Evolutionary conservation across 2,888 invertebrate species (phyloP), one percentile per base, ranked within the genome.

Genomic region (Rapana venosa): DNA sequence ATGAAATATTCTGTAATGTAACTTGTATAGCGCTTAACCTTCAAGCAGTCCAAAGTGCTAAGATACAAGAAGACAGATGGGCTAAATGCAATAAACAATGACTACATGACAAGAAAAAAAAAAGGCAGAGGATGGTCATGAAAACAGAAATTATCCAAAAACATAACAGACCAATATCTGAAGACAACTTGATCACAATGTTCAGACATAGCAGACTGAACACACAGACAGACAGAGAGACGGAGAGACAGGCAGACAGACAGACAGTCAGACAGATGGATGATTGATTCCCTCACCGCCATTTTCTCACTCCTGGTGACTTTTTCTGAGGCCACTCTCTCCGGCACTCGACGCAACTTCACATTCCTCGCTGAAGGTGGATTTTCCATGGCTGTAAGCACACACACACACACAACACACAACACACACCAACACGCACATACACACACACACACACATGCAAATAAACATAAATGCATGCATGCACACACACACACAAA

Each of bases 341-440:
- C 90, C 0, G 91, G 91, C 70, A 90, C 90, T 87, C 92, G 58
- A 61, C 90, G 93, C 47, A 95, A 88, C 88, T 91, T 92, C n/a
- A 95, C 91, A 8, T 86, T 86, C 85, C 94, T 92, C 5, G 94
- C 94, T 47, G 94, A 93, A 61, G 93, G 90, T n/a, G 94, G 94
- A 83, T 93, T 92, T 61, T 95, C 95, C 83, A 92, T 90, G 26
- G 94, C 95, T 95, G 90, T 35, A 90, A 91, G 66, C 30, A 74
- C 36, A n/a, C 66, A 32, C 36, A 35, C 32, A 74, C 87, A 35
- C 32, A 74, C 70, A 66, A 66, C 87, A 58, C 58, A 32, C 87
- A 58, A 32, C 70, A 58, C 58, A 15, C 30, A 35, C 58, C 5
- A n/a, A 30, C 30, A 66, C 35, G 22, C 17, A 87, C 66, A 11